Percentiles rank a stretch among this genome's conserved stretches.
Conservation (phyloP, 2,113 vertebrate species). For the Galemys pyrenaicus region DNA sequence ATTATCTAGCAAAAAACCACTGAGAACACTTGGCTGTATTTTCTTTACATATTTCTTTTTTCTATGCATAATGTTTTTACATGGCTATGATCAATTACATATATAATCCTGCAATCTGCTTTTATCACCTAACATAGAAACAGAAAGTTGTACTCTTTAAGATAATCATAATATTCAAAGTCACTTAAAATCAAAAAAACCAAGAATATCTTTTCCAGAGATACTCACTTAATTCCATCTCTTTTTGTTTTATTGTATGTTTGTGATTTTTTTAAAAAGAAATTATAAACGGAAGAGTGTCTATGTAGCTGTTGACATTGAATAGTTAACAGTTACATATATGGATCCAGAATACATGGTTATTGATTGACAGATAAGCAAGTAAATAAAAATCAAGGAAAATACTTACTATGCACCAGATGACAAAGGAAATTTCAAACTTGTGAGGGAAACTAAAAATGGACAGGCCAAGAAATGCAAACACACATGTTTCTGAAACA, state of each 20-base stretch:
- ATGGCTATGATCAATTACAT: background rate
- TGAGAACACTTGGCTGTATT: background rate
- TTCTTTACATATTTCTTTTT: background rate
- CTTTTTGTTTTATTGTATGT: background rate
- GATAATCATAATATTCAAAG: background rate
- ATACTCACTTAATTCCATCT: background rate
- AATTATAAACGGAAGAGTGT: constrained; percentile 48
- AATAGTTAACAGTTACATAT: constrained; percentile 71
- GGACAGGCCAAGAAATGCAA: constrained; percentile 98
- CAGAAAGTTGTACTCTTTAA: background rate
- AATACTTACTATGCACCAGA: constrained; percentile 99
- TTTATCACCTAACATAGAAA: background rate
- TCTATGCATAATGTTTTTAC: background rate
- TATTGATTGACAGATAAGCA: constrained; percentile 58
- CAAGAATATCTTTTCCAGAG: background rate
- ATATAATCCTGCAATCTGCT: constrained; percentile 24
- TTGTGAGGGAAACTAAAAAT: constrained; percentile 99
- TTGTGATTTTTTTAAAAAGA: constrained; percentile 36
- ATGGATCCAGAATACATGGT: constrained; percentile 45
- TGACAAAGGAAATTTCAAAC: constrained; percentile 98
- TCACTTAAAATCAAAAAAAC: background rate
- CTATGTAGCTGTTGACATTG: constrained; percentile 64
- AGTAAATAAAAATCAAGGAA: constrained; percentile 68
- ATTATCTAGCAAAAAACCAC: background rate
- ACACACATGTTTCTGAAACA: constrained; percentile 97